These are phyloP conservation scores for Polypterus bichir DNA, from an alignment of 2,113 vertebrate species.

Conservation along the genomic window DNA sequence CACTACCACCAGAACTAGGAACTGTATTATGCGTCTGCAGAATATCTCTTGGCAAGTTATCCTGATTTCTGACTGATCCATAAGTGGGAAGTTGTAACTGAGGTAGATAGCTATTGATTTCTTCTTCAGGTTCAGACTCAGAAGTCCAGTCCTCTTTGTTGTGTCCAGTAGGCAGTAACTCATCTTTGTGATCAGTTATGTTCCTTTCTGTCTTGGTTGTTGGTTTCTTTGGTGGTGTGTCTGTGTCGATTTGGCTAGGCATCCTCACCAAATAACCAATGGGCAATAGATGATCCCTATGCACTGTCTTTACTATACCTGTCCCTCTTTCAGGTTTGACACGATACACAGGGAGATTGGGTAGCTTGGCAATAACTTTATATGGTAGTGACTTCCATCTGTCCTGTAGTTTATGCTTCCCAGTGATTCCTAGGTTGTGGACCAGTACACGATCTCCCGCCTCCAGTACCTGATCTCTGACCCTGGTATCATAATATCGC, in stretches of 20 bases:
- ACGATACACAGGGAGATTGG: background rate
- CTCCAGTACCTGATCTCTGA: background rate
- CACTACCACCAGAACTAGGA: background rate
- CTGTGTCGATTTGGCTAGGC: background rate
- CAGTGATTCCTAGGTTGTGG: background rate
- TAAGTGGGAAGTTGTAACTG: background rate
- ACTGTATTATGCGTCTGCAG: background rate
- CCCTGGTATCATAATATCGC: background rate
- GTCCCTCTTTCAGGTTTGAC: background rate
- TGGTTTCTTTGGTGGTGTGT: background rate
- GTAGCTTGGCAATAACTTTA: background rate
- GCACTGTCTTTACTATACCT: conserved; percentile 1
- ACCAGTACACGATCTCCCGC: conserved; percentile 1
- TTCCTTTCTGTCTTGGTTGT: background rate
- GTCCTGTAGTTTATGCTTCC: background rate
- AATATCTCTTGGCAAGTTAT: background rate
- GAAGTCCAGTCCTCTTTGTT: background rate
- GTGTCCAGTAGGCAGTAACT: background rate
- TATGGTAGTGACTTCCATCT: conserved; percentile 1
- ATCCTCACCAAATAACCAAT: conserved; percentile 1
- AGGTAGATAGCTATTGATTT: background rate
- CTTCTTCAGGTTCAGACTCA: background rate
- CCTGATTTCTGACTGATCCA: background rate
- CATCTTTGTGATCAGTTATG: background rate
- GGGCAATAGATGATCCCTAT: background rate